Evolutionary conservation across 2,888 invertebrate genomes (phyloP).

Genomic region (Ennomos fuscantarius): DNA sequence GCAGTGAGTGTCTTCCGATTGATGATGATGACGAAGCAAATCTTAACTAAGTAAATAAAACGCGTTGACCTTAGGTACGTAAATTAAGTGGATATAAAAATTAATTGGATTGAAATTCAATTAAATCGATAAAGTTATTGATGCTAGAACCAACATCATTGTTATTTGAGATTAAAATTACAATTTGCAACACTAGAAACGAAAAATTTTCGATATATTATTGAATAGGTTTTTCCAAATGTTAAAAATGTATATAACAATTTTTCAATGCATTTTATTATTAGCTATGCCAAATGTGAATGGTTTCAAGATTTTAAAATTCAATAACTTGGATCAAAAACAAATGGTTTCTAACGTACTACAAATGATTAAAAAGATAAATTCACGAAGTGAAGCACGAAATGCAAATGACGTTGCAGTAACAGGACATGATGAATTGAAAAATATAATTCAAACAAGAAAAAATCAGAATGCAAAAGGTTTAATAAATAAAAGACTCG

Average conservation of each 20-base stretch:
- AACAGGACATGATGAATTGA: background rate
- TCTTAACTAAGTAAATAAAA: no score
- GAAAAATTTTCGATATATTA: background rate
- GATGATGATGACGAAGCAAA: no score
- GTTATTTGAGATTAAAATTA: slow-evolving; percentile 6
- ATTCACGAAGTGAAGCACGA: background rate
- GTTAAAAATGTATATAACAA: background rate
- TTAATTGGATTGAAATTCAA: no score
- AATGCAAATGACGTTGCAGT: background rate
- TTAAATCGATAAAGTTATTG: no score
- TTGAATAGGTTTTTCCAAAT: slow-evolving; percentile 9
- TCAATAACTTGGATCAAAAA: slow-evolving; percentile 18
- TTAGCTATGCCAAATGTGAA: slow-evolving; percentile 15
- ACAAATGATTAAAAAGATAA: slow-evolving; percentile 2
- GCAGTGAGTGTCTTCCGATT: no score
- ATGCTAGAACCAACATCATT: slow-evolving; percentile 20
- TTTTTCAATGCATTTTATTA: slow-evolving; percentile 25
- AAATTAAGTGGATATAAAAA: no score
- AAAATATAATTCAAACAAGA: background rate
- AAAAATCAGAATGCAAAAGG: slow-evolving; percentile 4
- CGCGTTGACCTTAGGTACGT: no score
- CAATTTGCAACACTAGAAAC: slow-evolving; percentile 9
- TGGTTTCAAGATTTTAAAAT: slow-evolving; percentile 9
- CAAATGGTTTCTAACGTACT: slow-evolving; percentile 2
- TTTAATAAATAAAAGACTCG: slow-evolving; percentile 25